Evolutionary conservation across 2,113 vertebrate species (phyloP), one percentile per base, ranked within the genome.

Genomic region (Eonycteris spelaea): DNA sequence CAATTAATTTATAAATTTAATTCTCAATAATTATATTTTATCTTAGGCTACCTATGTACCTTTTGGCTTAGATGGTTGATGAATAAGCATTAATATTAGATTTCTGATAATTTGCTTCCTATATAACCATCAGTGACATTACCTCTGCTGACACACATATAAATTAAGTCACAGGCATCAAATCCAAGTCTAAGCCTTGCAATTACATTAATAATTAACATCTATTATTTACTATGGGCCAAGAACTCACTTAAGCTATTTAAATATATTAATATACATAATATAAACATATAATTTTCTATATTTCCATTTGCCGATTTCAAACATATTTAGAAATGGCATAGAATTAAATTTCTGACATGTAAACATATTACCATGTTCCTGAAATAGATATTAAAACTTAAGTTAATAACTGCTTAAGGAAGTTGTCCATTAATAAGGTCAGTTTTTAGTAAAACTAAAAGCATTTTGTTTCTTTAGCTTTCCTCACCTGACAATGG

Each of bases 241-340:
- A 86, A 40, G 9, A 75, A 51, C 3, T 77, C 51, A 57, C 35
- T 51, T 61, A 92, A 89, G 15, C 33, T 57, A 94, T 57, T 82
- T 95, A 70, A 86, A 65, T 61, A n/a, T 35, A 53, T 91, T 91
- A 43, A 73, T n/a, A 26, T 14, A 57, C 30, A 89, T 83, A 91
- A 77, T 61, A 80, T 80, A 61, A 89, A 65, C 38, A 78, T 63
- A 65, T 84, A 68, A 51, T 51, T 51, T 51, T 51, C 51, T 51
- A 48, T 28, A 12, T 38, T 53, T 77, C 48, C 15, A 77, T 45
- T 77, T 68, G 26, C 24, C 83, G 2, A 51, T 86, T 67, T 83
- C 97, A 98, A 98, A 98, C 98, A 97, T 98, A 98, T 98, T 99
- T 99, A 99, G 98, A 99, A 99, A 99, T 98, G 94, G 98, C 97